These are phyloP conservation scores for Mesoclemmys tuberculata DNA, from an alignment of 2,113 vertebrate genomes.

Conservation along the genomic window DNA sequence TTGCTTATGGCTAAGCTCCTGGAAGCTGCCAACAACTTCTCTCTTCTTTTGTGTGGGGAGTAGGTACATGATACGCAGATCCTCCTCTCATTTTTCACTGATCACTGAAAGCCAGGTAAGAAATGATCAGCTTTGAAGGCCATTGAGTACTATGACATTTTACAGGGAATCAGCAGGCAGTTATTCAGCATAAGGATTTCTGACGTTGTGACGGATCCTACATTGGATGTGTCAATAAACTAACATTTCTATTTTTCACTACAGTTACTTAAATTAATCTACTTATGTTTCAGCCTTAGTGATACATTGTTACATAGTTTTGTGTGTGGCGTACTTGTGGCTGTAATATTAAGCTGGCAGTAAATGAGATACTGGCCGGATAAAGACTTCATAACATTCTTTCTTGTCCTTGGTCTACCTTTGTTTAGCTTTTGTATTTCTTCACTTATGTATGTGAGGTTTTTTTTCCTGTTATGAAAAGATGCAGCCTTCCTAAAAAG, in stretches of 20 bases:
- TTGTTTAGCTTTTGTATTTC: not conserved
- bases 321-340: not conserved
- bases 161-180: not conserved
- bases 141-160: not conserved
- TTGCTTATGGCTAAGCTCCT: not conserved
- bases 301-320: not conserved
- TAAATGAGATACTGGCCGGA: not conserved
- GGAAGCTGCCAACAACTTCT: not conserved
- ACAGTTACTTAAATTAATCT: not conserved
- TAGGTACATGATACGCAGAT: not conserved
- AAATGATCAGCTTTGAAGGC: not conserved
- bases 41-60: too few species aligned
- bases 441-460: not conserved
- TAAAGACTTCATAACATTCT: fast-evolving
- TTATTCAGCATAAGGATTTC: not conserved
- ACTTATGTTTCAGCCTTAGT: not conserved
- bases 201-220: not conserved
- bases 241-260: not conserved
- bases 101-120: not conserved
- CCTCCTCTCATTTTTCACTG: not conserved
- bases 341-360: not conserved
- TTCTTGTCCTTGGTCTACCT: not conserved
- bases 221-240: not conserved
- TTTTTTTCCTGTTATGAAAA: not conserved
- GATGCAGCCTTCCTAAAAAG: not conserved